phyloP scores from a whole-genome alignment of 2,113 vertebrate genomes.

The Lates calcarifer region DNA sequence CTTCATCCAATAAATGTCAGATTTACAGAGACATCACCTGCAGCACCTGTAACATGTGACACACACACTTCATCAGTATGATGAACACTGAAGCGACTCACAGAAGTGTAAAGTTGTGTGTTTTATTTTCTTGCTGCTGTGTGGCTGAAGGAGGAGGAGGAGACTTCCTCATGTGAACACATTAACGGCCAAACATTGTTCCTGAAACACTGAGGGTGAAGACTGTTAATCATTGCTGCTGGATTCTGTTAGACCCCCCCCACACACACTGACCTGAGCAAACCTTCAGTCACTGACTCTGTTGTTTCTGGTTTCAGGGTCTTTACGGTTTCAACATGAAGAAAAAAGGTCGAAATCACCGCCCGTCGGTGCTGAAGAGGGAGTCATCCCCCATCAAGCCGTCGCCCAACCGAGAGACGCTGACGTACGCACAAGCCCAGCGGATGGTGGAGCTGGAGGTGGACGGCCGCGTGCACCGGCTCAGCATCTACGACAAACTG shows the following conservation, averaged over 20 bases:
- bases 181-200: no score
- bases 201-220: not conserved
- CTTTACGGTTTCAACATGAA: constrained; percentile 86
- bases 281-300: not conserved
- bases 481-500: constrained; percentile 96
- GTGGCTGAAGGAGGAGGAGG: not conserved
- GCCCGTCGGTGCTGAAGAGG: constrained; percentile 85
- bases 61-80: no score
- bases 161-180: constrained; percentile 2
- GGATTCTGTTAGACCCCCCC: not conserved
- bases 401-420: constrained; percentile 94
- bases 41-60: not conserved
- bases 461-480: constrained; percentile 94
- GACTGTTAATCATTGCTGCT: constrained; percentile 18
- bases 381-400: constrained; percentile 96
- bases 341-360: constrained; percentile 93
- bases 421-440: constrained; percentile 97
- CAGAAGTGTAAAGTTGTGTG: not conserved
- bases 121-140: not conserved
- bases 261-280: not conserved
- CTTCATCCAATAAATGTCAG: not conserved
- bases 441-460: constrained; percentile 99
- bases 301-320: constrained; percentile 26
- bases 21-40: not conserved
- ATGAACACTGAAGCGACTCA: no score